Evolutionary conservation across 2,888 invertebrate genomes (phyloP), one percentile per base, ranked within the genome.

Genomic region (Carpatolechia fugitivella): DNA sequence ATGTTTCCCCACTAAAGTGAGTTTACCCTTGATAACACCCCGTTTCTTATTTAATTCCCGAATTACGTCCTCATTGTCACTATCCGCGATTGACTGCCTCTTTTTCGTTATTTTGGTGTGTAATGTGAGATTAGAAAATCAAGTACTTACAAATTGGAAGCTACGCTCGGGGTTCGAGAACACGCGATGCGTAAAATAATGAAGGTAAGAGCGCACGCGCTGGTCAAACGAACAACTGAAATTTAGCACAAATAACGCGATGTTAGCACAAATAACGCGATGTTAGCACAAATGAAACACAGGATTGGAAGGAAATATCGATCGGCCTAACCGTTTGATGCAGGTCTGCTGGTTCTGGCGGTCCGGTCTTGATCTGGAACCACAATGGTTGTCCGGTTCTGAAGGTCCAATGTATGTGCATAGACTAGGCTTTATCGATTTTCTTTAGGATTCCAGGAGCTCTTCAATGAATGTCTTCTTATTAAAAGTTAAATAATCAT

Each of bases 31-130:
- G 2, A 46, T 20, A 11, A 20, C n/a, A 14, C 44, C 44, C 10
- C 44, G 44, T 44, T 44, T 44, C 13, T 44, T 44, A 2, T 20
- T 24, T 10, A 44, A 44, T 10, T 20, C 44, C 3, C 20, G 20
- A 44, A 44, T 18, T 11, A 11, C 2, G 10, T 33, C 24, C 16
- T 30, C 46, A 30, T 3, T n/a, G 29, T 18, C n/a, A n/a, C 30
- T 13, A 13, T 46, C 29, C 2, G 11, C 24, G 5, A 20, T 8
- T 3, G 29, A 46, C 3, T 46, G 20, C 2, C 46, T 11, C 18
- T 46, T 46, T 29, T 16, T 33, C 31, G 31, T 48, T 33, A 48
- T 48, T 31, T 48, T 31, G 48, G 48, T 30, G 6, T n/a, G n/a
- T n/a, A n/a, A 8, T 33, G 30, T 48, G 46, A 8, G 29, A 24